Conservation (phyloP, 2,888 invertebrate genomes). For the Bellardia bayeri region DNA sequence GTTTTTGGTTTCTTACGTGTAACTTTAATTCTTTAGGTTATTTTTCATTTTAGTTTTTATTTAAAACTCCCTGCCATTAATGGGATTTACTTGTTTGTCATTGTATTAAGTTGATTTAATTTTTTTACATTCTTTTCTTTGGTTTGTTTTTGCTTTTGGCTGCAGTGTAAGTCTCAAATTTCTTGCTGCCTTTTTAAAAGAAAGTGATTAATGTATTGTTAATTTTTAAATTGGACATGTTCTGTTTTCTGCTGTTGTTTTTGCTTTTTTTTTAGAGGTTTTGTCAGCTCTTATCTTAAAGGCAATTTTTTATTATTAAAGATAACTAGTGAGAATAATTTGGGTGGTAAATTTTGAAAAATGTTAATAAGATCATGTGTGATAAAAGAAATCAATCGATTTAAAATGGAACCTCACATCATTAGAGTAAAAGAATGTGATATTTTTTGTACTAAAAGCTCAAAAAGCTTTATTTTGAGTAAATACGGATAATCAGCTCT, state of each 20-base stretch:
- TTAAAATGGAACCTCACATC: no score
- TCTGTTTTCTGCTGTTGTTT: conserved; percentile 29
- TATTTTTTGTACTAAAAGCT: no score
- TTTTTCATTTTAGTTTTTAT: conserved; percentile 33
- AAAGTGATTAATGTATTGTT: conserved; percentile 70
- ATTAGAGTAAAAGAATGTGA: no score
- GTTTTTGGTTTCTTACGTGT: not conserved
- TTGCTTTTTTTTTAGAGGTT: not conserved
- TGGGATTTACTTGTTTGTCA: conserved; percentile 71
- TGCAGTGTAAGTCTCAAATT: conserved; percentile 53
- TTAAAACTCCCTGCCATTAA: conserved; percentile 54
- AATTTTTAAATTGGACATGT: conserved; percentile 62
- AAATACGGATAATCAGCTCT: no score
- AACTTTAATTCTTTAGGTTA: conserved; percentile 31
- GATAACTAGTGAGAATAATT: conserved; percentile 56
- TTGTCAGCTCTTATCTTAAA: conserved; percentile 62
- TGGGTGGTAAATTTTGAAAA: conserved; percentile 60
- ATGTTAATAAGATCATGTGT: conserved; percentile 24
- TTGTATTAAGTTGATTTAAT: conserved; percentile 42
- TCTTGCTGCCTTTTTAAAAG: conserved; percentile 49
- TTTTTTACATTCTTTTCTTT: conserved; percentile 23
- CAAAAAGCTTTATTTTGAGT: no score
- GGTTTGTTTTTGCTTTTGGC: not conserved
- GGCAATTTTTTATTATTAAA: conserved; percentile 60
- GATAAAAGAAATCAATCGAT: not conserved